A percentile compares a stretch with the other conserved stretches of the same genome.
phyloP scores from a whole-genome alignment of 2,888 invertebrate genomes.

The Andrena bicolor region DNA sequence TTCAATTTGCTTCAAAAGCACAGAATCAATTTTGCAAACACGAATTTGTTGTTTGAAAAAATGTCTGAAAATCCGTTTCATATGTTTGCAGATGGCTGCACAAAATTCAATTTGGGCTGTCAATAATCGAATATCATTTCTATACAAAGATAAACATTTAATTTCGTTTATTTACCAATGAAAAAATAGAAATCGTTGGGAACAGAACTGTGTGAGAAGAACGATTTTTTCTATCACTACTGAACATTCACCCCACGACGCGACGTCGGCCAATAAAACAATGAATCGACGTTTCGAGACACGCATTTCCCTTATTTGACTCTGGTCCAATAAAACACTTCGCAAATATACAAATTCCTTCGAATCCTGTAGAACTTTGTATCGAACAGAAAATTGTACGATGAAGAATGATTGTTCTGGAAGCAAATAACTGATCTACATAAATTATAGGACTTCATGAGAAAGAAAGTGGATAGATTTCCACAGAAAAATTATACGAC shows the following conservation, averaged over 20 bases:
- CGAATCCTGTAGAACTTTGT: no score
- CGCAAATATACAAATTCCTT: no score
- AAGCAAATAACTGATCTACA: background rate
- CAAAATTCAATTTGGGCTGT: no score
- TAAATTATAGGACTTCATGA: background rate
- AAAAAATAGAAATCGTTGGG: background rate
- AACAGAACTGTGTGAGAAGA: background rate
- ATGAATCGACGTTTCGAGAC: conserved; percentile 10
- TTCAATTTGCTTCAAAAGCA: no score
- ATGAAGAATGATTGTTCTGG: background rate
- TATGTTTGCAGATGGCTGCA: background rate
- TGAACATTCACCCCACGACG: background rate
- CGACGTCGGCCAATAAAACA: conserved; percentile 15
- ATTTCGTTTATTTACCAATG: background rate
- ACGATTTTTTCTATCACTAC: background rate
- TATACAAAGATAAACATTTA: background rate
- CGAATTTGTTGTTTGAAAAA: background rate
- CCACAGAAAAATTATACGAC: background rate
- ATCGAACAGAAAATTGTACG: background rate
- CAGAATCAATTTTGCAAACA: no score
- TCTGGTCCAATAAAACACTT: no score
- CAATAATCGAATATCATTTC: background rate
- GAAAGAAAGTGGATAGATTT: background rate
- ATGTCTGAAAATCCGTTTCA: background rate
- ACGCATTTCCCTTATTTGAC: background rate